These are phyloP conservation scores for Halesus radiatus DNA, from an alignment of 1,140 invertebrate species.

Conservation along the genomic window DNA sequence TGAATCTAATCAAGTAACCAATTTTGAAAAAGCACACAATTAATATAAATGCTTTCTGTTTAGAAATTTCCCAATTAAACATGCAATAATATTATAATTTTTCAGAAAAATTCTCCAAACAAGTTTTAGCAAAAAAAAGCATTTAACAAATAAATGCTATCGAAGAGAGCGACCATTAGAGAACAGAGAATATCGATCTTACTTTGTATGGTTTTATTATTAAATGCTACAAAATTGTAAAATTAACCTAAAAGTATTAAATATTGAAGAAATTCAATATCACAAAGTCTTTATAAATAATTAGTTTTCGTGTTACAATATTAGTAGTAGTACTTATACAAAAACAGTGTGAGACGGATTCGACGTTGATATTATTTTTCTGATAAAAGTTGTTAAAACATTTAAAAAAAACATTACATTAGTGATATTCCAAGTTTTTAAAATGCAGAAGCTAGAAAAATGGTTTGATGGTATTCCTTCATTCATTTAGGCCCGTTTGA, in stretches of 20 bases:
- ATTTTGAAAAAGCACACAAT: slow-evolving; percentile 12
- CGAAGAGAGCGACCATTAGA: neutral
- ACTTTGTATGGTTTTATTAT: slow-evolving; percentile 9
- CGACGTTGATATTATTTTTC: slow-evolving; percentile 22
- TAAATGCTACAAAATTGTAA: slow-evolving; percentile 37
- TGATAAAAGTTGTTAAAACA: slow-evolving; percentile 16
- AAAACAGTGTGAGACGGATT: slow-evolving; percentile 42
- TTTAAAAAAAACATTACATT: slow-evolving; percentile 15
- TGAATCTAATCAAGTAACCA: neutral
- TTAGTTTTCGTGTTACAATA: slow-evolving; percentile 12
- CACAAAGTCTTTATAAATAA: slow-evolving; percentile 45
- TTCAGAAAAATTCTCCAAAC: too few species aligned
- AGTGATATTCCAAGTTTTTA: neutral
- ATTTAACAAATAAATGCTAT: neutral
- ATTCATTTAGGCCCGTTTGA: neutral
- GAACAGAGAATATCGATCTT: neutral
- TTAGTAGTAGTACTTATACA: neutral
- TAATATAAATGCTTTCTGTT: too few species aligned
- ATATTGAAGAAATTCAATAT: slow-evolving; percentile 42
- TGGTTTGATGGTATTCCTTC: neutral
- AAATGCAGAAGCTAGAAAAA: slow-evolving; percentile 8
- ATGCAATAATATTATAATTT: too few species aligned
- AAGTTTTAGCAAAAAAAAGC: too few species aligned
- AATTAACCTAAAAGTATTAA: slow-evolving; percentile 29
- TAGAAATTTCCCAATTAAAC: too few species aligned